Conservation (phyloP, 2,797 vertebrate species). For the Threskiornis aethiopicus region DNA sequence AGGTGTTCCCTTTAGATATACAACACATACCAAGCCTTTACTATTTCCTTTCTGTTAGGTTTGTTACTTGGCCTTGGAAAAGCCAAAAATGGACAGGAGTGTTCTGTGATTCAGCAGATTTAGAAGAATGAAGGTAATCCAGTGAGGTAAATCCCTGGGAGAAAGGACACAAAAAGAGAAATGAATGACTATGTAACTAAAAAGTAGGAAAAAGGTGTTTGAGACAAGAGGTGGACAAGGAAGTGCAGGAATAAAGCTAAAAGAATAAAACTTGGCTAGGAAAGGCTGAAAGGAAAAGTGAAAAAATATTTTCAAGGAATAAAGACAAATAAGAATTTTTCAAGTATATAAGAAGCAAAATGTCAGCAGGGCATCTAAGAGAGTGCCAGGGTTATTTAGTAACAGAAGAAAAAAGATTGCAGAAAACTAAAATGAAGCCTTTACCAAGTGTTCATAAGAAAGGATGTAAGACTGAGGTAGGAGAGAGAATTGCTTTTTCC, state of each 20-base stretch:
- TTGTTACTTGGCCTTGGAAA: not conserved
- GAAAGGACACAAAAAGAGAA: not conserved
- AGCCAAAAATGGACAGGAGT: not conserved
- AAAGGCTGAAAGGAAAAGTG: not conserved
- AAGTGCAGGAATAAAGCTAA: not conserved
- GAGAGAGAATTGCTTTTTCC: slow-evolving; percentile 48
- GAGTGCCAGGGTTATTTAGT: slow-evolving; percentile 27
- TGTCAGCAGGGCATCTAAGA: slow-evolving; percentile 8
- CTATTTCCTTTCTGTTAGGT: not conserved
- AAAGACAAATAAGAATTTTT: slow-evolving; percentile 41
- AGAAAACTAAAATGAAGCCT: slow-evolving; percentile 58
- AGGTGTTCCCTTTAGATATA: not conserved
- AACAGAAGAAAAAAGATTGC: slow-evolving; percentile 25
- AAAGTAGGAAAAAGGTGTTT: not conserved
- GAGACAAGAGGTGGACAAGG: not conserved
- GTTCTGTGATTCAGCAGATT: slow-evolving; percentile 2
- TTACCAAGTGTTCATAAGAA: slow-evolving; percentile 35
- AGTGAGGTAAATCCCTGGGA: not conserved
- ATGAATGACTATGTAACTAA: not conserved
- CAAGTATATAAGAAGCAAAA: slow-evolving; percentile 26
- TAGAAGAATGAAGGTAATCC: not conserved
- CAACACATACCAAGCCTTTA: not conserved
- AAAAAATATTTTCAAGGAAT: not conserved
- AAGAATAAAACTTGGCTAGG: not conserved
- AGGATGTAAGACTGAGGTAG: not conserved